Evolutionary conservation across 2,888 invertebrate genomes (phyloP), one percentile per base, ranked within the genome.

Genomic region (Trachelus stipa): DNA sequence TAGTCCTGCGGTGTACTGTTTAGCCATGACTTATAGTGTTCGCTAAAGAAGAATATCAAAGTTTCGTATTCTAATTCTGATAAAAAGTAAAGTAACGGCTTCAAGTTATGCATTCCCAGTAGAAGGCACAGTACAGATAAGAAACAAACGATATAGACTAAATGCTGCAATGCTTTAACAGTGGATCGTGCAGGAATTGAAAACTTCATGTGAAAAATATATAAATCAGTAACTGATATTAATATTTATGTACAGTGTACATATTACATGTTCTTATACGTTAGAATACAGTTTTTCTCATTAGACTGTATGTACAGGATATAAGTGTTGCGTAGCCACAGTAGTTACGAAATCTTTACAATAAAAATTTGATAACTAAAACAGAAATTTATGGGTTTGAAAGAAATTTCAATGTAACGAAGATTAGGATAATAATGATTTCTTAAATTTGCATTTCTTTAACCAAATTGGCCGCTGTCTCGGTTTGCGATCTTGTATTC

Each of bases 1-100:
- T 69, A 92, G 85, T 15, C 90, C 88, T 74, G 89, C 91, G 30
- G 90, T 89, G 77, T 79, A 76, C 34, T 79, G 71, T 69, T 86
- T 83, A 84, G 86, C 86, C 76, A 80, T 78, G 30, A 74, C 9
- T 73, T 23, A 15, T 56, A 23, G 0, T 56, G 56, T 56, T 23
- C 23, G 23, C 56, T 56, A 23, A 56, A 56, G 56, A 56, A 56
- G 23, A 56, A 56, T 56, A 56, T 9, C 2, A 23, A 23, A 56
- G 56, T 9, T 56, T 23, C 23, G 23, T 56, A 56, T 56, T 56
- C 56, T 56, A 23, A 56, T 6, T 40, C 4, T 40, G 4, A 15
- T 40, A 40, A 40, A 15, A 40, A 1, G 4, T 40, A 23, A 15
- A 40, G 1, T 40, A 40, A 9, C 15, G 6, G 40, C 6, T 40